Evolutionary conservation across 2,113 vertebrate species (phyloP), one percentile per base, ranked within the genome.

Genomic region (Upupa epops): DNA sequence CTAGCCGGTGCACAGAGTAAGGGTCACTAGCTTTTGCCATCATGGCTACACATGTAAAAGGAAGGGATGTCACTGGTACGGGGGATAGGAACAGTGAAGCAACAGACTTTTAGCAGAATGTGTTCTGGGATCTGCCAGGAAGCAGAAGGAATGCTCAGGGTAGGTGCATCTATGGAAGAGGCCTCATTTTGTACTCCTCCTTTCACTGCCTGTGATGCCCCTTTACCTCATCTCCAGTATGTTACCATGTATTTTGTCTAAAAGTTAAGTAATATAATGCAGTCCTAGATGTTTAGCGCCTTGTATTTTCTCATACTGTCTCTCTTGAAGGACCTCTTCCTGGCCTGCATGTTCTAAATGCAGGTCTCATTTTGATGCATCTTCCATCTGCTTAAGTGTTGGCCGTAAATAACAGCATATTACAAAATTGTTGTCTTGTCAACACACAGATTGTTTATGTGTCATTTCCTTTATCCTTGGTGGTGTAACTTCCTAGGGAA

Each of bases 391-490:
- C 65, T 79, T 81, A 93, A 96, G 69, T 92, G 59, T 82, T 93
- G 95, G 71, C 51, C 88, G 81, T 72, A 83, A 90, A 94, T 88
- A 95, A 91, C 83, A 95, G 45, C 60, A 86, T 88, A 95, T 93
- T 73, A 82, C 74, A 96, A 89, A 94, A 94, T 34, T 93, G 81
- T 42, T 73, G 91, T 88, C 68, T 93, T 94, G 78, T 95, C 92
- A 97, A 93, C 77, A 86, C 61, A 81, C 65, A 96, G 61, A 86
- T 89, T 92, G 80, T 95, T 97, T 96, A 90, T 94, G 54, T 89
- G 86, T 92, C 81, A 86, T 90, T 96, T 95, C 87, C 59, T 89
- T 69, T 76, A 95, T 92, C 75, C 94, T 76, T 92, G 93, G 72
- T 83, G 59, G 13, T 95, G 59, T 87, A 88, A 10, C 76, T 79